Conservation (phyloP, 2,888 invertebrate genomes). For the Drosophila acutilabella region DNA sequence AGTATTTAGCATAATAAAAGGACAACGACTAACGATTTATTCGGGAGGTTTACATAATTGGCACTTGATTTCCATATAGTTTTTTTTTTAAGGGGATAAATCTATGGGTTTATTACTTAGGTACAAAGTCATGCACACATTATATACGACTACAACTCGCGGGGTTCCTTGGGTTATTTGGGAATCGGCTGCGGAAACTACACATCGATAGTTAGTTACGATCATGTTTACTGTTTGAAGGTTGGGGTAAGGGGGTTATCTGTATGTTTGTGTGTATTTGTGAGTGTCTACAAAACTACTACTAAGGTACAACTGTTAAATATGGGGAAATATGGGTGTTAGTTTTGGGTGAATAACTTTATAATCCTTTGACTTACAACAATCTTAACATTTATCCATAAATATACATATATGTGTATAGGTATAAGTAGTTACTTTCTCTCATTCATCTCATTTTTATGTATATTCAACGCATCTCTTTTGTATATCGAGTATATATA, state of each 20-base stretch:
- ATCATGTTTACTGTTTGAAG: constrained; percentile 10
- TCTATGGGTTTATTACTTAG: constrained; percentile 31
- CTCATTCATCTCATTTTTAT: constrained; percentile 21
- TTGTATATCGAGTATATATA: constrained; percentile 39
- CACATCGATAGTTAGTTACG: constrained; percentile 58
- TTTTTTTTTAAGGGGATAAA: constrained; percentile 2
- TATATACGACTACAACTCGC: constrained; percentile 50
- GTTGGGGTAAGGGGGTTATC: constrained; percentile 2
- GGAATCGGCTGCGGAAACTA: constrained; percentile 43
- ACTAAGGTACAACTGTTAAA: constrained; percentile 67
- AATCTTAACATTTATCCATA: constrained; percentile 54
- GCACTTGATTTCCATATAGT: constrained; percentile 35
- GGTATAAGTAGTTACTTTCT: constrained; percentile 36
- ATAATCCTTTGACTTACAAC: constrained; percentile 50
- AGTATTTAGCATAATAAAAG: constrained; percentile 39
- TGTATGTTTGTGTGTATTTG: constrained; percentile 9
- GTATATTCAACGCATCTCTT: constrained; percentile 33
- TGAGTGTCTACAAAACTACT: constrained; percentile 73
- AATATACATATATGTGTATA: constrained; percentile 39
- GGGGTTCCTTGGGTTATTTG: constrained; percentile 18
- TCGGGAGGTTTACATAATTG: constrained; percentile 45
- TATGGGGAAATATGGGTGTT: constrained; percentile 26
- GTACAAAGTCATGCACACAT: constrained; percentile 60
- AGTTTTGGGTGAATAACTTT: constrained; percentile 30
- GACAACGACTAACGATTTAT: constrained; percentile 43